Conservation (phyloP, 2,113 vertebrate species). For the Tragulus kanchil region DNA sequence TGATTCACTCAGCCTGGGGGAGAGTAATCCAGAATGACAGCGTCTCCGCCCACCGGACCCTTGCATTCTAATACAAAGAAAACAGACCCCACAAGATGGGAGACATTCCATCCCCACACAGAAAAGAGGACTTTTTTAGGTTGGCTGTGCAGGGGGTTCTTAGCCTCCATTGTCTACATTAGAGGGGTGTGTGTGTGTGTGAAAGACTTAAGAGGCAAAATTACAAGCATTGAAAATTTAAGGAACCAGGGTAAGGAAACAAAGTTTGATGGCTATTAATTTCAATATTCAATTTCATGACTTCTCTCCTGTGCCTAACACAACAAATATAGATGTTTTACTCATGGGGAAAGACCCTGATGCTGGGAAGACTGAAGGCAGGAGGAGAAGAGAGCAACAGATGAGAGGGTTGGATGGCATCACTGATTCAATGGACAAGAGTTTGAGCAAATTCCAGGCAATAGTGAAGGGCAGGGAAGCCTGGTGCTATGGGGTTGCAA, state of each 20-base stretch:
- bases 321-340: neutral
- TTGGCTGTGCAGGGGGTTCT: neutral
- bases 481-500: fast-evolving
- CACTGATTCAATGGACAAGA: neutral
- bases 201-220: neutral
- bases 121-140: neutral
- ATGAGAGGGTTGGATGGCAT: neutral
- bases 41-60: slow-evolving; percentile 60
- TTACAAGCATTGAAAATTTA: neutral
- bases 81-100: neutral
- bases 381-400: neutral
- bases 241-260: neutral
- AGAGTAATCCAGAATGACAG: slow-evolving; percentile 74
- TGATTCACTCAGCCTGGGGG: slow-evolving; percentile 28
- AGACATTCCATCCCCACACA: neutral
- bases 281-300: neutral
- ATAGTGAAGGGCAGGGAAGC: neutral
- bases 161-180: neutral
- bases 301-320: neutral
- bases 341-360: neutral
- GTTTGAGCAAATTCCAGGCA: neutral
- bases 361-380: neutral
- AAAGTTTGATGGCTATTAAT: neutral
- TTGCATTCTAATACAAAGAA: slow-evolving; percentile 52
- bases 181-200: neutral